Evolutionary conservation across 2,888 invertebrate species (phyloP), one percentile per base, ranked within the genome.

Genomic region (Liopterus haemorrhoidalis): DNA sequence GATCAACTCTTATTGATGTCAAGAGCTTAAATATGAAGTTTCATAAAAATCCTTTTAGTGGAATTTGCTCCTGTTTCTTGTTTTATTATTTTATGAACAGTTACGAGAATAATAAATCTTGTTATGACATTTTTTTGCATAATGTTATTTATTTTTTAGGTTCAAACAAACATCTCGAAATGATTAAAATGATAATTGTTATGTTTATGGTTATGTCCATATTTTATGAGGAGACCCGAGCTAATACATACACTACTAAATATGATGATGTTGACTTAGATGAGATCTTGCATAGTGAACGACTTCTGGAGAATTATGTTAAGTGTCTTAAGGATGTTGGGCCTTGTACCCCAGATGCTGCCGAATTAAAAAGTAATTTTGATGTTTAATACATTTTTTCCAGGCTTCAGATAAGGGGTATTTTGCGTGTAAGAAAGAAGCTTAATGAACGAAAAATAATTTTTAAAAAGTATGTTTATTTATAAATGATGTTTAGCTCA

Each of bases 261-360:
- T 84, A 78, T 67, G 82, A 82, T 63, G 75, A 80, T 60, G 70
- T 84, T 52, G 78, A 84, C 57, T 62, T 85, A 19, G 80, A 83
- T 16, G 74, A 78, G 57, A 78, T 84, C 50, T 68, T 85, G 2
- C 71, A 70, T 52, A 84, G 79, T 31, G 72, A 79, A 3, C 73
- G 82, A 28, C 69, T 85, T 8, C 67, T 83, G 31, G 76, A 76
- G 51, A 80, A 77, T 41, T 84, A 85, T 60, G 72, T 80, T 4
- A 77, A 81, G 54, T 85, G 85, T 58, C 67, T 85, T 2, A 59
- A 82, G 49, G 81, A 79, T 0, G 70, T 65, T 56, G 79, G 78
- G 14, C 72, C 72, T 9, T 84, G 84, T 62, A 81, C 82, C 8
- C 73, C 81, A 2, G 83, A 83, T 53, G 83, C 77, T 28, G 73